Evolutionary conservation across 2,797 vertebrate genomes (phyloP).

Genomic region (Anguilla marmorata): DNA sequence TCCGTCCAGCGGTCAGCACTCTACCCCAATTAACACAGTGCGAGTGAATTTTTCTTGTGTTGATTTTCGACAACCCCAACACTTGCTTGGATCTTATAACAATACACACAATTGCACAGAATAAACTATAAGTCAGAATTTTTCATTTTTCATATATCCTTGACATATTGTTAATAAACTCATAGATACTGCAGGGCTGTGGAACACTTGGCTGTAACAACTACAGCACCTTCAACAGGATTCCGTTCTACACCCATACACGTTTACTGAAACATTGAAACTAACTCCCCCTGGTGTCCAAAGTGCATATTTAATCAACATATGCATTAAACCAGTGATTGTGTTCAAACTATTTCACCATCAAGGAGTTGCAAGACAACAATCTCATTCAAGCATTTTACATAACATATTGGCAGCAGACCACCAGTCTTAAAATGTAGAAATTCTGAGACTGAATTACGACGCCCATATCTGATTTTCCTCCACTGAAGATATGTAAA

Average conservation of each 20-base stretch:
- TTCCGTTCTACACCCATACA: not conserved
- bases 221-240: not conserved
- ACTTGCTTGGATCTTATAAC: not conserved
- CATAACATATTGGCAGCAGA: not conserved
- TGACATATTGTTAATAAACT: not conserved
- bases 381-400: not conserved
- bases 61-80: not conserved
- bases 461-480: not conserved
- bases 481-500: not conserved
- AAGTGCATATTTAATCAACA: not conserved
- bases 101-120: not conserved
- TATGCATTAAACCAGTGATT: not conserved
- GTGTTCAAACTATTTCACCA: not conserved
- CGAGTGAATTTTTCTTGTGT: not conserved
- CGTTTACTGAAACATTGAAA: not conserved
- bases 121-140: not conserved
- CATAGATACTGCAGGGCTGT: not conserved
- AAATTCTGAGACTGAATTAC: not conserved
- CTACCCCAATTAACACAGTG: too few species aligned
- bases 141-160: not conserved
- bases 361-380: not conserved
- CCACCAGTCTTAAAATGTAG: not conserved
- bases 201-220: not conserved
- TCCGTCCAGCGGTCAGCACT: too few species aligned
- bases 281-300: not conserved